Evolutionary conservation across 1,140 invertebrate genomes (phyloP).

Genomic region (Heliconius melpomene): DNA sequence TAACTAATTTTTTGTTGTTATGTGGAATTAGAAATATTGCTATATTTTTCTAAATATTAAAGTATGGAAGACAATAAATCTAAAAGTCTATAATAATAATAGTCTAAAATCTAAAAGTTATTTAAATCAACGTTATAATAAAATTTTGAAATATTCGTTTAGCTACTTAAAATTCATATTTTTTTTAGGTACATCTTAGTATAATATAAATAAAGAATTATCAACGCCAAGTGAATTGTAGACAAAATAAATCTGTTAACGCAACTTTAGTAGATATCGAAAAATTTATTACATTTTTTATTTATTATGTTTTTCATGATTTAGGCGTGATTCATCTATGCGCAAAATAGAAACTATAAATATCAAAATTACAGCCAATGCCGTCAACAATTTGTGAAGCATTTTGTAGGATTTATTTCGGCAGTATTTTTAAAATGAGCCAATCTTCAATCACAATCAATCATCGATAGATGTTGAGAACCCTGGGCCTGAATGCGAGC

Average conservation of each 20-base stretch:
- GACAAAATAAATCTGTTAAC: slow-evolving; percentile 3
- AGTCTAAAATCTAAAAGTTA: too few relatives aligned
- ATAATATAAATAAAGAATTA: neutral
- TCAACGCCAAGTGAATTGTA: neutral
- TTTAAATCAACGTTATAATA: too few relatives aligned
- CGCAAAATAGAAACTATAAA: neutral
- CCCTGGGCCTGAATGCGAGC: neutral
- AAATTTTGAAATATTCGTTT: neutral
- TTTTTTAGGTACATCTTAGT: neutral
- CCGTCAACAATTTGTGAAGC: neutral
- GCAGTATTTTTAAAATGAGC: slow-evolving; percentile 10
- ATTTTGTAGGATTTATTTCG: slow-evolving; percentile 1
- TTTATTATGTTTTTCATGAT: neutral
- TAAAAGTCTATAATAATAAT: too few relatives aligned
- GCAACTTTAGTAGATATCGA: slow-evolving; percentile 2
- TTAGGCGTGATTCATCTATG: neutral
- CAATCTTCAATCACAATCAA: slow-evolving; percentile 10
- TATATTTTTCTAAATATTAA: too few relatives aligned
- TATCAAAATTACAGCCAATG: neutral
- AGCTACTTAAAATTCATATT: neutral
- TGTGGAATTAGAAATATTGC: too few relatives aligned
- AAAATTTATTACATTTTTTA: neutral
- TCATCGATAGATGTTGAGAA: slow-evolving; percentile 9
- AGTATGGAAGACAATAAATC: too few relatives aligned
- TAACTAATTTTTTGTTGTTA: too few relatives aligned